A percentile compares a stretch with the other conserved stretches of the same genome.
phyloP scores from a whole-genome alignment of 2,888 invertebrate species.

The Rhaphigaster nebulosa region DNA sequence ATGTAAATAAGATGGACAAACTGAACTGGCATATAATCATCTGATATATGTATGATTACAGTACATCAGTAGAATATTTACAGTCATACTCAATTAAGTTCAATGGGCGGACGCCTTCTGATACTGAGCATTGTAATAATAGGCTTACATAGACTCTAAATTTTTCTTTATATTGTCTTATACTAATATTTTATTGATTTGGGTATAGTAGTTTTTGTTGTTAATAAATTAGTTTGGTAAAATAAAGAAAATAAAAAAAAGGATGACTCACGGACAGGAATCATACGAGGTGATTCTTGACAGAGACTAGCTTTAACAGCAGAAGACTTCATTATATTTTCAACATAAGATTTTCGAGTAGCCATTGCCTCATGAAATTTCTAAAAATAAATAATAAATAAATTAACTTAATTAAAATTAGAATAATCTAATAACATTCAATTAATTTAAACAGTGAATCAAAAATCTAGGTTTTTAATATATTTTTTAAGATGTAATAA shows the following conservation, averaged over 20 bases:
- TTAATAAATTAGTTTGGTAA: background rate
- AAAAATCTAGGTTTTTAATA: background rate
- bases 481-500: background rate
- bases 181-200: background rate
- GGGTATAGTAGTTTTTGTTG: background rate
- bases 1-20: too few species aligned
- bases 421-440: background rate
- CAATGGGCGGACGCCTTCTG: background rate
- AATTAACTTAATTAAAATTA: background rate
- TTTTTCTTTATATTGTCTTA: too few species aligned
- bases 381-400: conserved; percentile 58
- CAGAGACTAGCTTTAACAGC: conserved; percentile 62
- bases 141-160: background rate
- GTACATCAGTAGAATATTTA: background rate
- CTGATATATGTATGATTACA: too few species aligned
- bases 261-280: conserved; percentile 64
- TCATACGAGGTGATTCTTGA: conserved; percentile 64
- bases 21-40: too few species aligned
- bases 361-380: conserved; percentile 66
- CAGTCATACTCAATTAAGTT: background rate
- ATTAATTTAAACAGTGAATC: background rate
- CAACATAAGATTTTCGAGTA: conserved; percentile 64
- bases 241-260: conserved; percentile 21
- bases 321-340: conserved; percentile 63
- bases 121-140: background rate